Evolutionary conservation across 1,140 invertebrate species (phyloP).

Genomic region (Drosophila kohkoa): DNA sequence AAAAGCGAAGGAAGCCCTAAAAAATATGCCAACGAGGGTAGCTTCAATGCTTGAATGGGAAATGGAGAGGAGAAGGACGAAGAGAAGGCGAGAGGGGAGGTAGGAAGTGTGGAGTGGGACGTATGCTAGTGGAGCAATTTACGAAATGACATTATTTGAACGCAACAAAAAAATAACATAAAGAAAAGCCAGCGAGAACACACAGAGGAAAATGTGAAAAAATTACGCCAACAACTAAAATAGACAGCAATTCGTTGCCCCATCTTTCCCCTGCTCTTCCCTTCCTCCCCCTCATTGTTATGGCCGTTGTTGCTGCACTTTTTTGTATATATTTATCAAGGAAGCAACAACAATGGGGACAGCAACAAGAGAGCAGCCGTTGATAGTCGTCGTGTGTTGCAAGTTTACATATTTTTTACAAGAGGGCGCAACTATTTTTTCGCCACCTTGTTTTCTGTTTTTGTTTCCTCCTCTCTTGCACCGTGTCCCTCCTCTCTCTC

Average conservation of each 20-base stretch:
- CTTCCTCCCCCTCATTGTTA: neutral
- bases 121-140: slow-evolving; percentile 67
- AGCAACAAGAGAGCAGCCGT: slow-evolving; percentile 1
- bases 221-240: slow-evolving; percentile 76
- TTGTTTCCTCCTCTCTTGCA: neutral
- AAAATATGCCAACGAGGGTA: slow-evolving; percentile 62
- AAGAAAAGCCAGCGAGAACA: slow-evolving; percentile 43
- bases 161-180: slow-evolving; percentile 58
- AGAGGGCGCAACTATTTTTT: slow-evolving; percentile 65
- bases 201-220: slow-evolving; percentile 47
- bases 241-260: slow-evolving; percentile 50
- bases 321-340: slow-evolving; percentile 26
- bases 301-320: slow-evolving; percentile 43
- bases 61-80: neutral
- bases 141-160: slow-evolving; percentile 79
- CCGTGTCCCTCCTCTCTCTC: slow-evolving; percentile 16
- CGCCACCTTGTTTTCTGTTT: slow-evolving; percentile 39
- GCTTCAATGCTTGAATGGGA: neutral
- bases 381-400: slow-evolving; percentile 48
- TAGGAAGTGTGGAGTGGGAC: too few relatives aligned
- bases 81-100: neutral
- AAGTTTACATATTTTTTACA: slow-evolving; percentile 75
- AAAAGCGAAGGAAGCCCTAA: slow-evolving; percentile 60
- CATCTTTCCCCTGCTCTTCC: neutral
- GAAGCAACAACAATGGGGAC: slow-evolving; percentile 6